Evolutionary conservation across 2,797 vertebrate species (phyloP).

Genomic region (Zenarchopterus dispar): DNA sequence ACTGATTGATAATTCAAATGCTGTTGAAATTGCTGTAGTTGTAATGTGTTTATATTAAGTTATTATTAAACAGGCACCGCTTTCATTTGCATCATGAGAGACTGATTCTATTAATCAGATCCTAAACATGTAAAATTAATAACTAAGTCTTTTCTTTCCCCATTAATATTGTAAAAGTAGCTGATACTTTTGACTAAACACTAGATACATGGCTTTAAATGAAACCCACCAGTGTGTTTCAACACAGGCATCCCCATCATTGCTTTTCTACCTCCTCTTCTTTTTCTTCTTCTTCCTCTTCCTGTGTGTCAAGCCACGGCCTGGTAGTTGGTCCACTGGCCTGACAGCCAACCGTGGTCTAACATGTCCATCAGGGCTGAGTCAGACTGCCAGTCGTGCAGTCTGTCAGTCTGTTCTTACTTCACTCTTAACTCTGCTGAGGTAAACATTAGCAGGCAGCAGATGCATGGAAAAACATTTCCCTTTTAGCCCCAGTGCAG

Average conservation of each 20-base stretch:
- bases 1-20: too few species aligned
- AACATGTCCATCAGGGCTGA: slow-evolving; percentile 59
- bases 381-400: slow-evolving; percentile 56
- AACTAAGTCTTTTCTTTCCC: too few species aligned
- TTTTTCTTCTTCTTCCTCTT: slow-evolving; percentile 53
- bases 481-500: slow-evolving; percentile 68
- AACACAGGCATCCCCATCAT: slow-evolving; percentile 26
- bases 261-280: slow-evolving; percentile 16
- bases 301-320: slow-evolving; percentile 39
- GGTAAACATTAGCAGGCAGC: slow-evolving; percentile 59
- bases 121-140: too few species aligned
- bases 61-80: too few species aligned
- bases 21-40: too few species aligned
- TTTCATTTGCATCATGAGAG: too few species aligned
- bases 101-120: too few species aligned
- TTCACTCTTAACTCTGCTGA: slow-evolving; percentile 49
- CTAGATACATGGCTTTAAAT: slow-evolving; percentile 55
- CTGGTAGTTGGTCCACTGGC: slow-evolving; percentile 37
- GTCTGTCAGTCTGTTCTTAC: slow-evolving; percentile 28
- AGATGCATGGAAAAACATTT: slow-evolving; percentile 71
- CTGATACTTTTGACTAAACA: slow-evolving; percentile 14
- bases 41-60: too few species aligned
- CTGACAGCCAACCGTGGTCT: slow-evolving; percentile 45
- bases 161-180: too few species aligned
- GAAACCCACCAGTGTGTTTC: slow-evolving; percentile 48